Conservation (phyloP, 2,888 invertebrate genomes). For the Callosobruchus maculatus region DNA sequence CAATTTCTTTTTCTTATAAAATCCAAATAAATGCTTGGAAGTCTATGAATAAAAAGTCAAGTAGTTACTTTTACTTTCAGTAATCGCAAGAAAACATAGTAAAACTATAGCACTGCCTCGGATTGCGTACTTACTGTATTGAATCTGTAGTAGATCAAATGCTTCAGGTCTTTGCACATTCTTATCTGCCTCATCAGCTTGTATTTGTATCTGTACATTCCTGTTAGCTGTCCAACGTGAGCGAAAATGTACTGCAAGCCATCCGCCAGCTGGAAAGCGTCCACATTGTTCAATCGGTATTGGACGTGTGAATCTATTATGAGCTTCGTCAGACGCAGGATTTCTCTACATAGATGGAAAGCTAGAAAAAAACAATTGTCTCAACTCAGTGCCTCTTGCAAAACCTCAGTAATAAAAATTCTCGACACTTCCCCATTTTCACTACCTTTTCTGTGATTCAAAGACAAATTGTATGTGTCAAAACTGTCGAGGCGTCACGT, state of each 20-base stretch:
- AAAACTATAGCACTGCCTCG: too few relatives aligned
- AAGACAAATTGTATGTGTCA: too few relatives aligned
- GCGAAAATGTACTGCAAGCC: slow-evolving; percentile 99
- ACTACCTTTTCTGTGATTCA: too few relatives aligned
- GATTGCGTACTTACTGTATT: slow-evolving; percentile 86
- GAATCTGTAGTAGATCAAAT: slow-evolving; percentile 97
- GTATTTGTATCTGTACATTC: slow-evolving; percentile 99
- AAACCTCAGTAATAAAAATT: too few relatives aligned
- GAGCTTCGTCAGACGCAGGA: slow-evolving; percentile 94
- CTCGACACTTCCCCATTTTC: too few relatives aligned
- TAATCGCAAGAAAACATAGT: too few relatives aligned
- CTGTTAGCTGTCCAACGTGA: slow-evolving; percentile 98
- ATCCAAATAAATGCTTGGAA: too few relatives aligned
- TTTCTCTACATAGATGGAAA: slow-evolving; percentile 98
- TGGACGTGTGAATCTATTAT: slow-evolving; percentile 99
- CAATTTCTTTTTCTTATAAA: too few relatives aligned
- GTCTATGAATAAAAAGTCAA: too few relatives aligned
- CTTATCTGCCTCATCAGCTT: slow-evolving; percentile 98
- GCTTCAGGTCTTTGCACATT: slow-evolving; percentile 99
- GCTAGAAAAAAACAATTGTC: slow-evolving; percentile 59
- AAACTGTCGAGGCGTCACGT: too few relatives aligned
- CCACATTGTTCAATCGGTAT: slow-evolving; percentile 97
- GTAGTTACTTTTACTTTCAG: too few relatives aligned
- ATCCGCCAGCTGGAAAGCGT: slow-evolving; percentile 97
- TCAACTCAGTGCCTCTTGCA: too few relatives aligned